Percentiles rank a stretch among this genome's conserved stretches.
Conservation (phyloP, 2,113 vertebrate genomes). For the Gila orcuttii region DNA sequence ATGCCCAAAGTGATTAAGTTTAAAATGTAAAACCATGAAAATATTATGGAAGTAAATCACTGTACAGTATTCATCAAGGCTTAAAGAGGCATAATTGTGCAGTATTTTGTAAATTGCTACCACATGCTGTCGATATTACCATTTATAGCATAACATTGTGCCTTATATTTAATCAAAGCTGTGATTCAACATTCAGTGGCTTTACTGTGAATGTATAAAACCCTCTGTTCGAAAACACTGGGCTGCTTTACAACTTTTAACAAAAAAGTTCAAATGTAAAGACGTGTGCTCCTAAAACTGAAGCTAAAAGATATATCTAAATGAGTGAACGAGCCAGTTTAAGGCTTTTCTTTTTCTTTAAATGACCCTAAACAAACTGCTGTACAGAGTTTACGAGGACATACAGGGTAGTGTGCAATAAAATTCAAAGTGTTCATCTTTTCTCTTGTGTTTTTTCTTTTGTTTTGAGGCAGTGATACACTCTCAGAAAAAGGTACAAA, state of each 20-base stretch:
- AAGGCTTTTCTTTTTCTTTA: background rate
- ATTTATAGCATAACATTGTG: conserved; percentile 30
- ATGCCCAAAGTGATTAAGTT: background rate
- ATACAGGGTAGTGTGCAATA: conserved; percentile 30
- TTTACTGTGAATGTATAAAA: conserved; percentile 35
- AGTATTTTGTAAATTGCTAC: background rate
- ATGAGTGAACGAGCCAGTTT: background rate
- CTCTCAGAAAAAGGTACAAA: too few species aligned
- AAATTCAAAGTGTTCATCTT: background rate
- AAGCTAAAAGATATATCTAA: background rate
- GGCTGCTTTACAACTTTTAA: conserved; percentile 14
- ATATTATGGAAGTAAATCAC: background rate
- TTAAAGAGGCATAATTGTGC: background rate
- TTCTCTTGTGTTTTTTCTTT: background rate
- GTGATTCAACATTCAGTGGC: conserved; percentile 38
- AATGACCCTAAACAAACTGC: conserved; percentile 10
- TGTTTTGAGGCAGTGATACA: background rate
- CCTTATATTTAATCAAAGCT: conserved; percentile 45
- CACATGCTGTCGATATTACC: background rate
- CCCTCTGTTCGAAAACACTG: background rate
- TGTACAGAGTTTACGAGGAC: background rate
- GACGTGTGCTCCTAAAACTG: background rate
- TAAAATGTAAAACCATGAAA: background rate
- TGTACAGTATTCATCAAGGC: conserved; percentile 9
- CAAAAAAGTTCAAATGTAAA: background rate